phyloP scores from a whole-genome alignment of 2,888 invertebrate genomes.

The Dynastes grantii region DNA sequence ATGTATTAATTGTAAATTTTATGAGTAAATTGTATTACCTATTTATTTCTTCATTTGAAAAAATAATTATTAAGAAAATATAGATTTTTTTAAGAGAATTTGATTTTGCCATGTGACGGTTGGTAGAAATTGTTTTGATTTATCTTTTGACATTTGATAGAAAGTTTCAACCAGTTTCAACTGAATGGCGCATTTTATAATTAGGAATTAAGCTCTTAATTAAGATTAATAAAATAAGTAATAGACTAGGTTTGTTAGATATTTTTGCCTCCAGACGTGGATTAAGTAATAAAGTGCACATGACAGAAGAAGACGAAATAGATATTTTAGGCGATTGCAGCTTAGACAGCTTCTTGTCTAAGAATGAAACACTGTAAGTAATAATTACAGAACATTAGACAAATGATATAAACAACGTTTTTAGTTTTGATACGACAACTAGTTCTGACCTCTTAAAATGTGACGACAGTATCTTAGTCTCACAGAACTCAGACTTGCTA shows the following conservation, averaged over 20 bases:
- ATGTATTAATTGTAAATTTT: neutral
- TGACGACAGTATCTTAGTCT: conserved; percentile 57
- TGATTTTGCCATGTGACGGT: neutral
- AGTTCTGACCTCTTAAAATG: conserved; percentile 51
- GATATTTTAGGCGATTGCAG: conserved; percentile 83
- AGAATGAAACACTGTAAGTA: conserved; percentile 76
- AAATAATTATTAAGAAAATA: neutral
- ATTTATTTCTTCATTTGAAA: neutral
- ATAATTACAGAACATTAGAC: conserved; percentile 25
- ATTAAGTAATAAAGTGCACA: conserved; percentile 61
- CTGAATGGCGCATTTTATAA: too few relatives aligned
- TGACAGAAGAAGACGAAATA: conserved; percentile 83
- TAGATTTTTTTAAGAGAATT: neutral
- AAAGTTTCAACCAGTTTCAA: neutral
- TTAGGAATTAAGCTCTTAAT: neutral
- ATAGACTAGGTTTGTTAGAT: neutral
- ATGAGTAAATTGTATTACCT: too few relatives aligned
- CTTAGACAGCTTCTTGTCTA: conserved; percentile 77
- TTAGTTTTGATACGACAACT: conserved; percentile 19
- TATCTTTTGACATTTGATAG: conserved; percentile 8
- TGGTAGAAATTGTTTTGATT: neutral
- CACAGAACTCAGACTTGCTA: conserved; percentile 69
- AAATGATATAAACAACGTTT: neutral
- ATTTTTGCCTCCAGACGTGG: neutral
- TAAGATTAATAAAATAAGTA: neutral